Evolutionary conservation across 2,113 vertebrate genomes (phyloP).

Genomic region (cattle (Bos taurus)): DNA sequence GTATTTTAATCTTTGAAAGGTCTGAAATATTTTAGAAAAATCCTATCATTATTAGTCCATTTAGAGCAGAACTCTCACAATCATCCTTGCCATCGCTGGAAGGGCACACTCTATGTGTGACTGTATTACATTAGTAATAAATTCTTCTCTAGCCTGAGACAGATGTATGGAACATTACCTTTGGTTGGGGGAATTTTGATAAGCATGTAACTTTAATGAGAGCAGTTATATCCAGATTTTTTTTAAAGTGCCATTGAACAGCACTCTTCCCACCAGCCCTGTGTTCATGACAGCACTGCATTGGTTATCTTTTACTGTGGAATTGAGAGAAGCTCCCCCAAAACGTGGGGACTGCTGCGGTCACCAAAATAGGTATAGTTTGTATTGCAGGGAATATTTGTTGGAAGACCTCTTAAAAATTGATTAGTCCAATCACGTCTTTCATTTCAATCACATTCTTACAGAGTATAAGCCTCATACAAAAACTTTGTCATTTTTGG

Average conservation of each 20-base stretch:
- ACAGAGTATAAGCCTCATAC: neutral
- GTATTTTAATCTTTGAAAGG: constrained; percentile 20
- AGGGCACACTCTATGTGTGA: neutral
- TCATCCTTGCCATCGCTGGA: neutral
- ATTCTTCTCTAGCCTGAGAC: neutral
- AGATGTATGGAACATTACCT: neutral
- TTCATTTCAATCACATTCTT: neutral
- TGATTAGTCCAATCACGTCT: neutral
- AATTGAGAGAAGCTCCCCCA: neutral
- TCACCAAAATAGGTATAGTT: neutral
- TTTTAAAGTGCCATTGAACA: neutral
- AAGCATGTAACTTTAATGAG: neutral
- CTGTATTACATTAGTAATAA: neutral
- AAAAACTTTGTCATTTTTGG: neutral
- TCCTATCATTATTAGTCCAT: neutral
- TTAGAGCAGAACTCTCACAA: neutral
- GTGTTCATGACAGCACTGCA: neutral
- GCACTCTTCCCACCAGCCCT: too few species aligned
- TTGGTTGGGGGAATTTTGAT: neutral
- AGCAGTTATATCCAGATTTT: neutral
- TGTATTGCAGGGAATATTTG: neutral
- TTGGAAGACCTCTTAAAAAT: neutral
- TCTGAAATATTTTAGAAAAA: constrained; percentile 25
- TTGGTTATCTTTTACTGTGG: neutral
- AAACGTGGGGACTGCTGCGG: neutral